Evolutionary conservation across 2,113 vertebrate genomes (phyloP), one percentile per base, ranked within the genome.

Genomic region (Phycodurus eques): DNA sequence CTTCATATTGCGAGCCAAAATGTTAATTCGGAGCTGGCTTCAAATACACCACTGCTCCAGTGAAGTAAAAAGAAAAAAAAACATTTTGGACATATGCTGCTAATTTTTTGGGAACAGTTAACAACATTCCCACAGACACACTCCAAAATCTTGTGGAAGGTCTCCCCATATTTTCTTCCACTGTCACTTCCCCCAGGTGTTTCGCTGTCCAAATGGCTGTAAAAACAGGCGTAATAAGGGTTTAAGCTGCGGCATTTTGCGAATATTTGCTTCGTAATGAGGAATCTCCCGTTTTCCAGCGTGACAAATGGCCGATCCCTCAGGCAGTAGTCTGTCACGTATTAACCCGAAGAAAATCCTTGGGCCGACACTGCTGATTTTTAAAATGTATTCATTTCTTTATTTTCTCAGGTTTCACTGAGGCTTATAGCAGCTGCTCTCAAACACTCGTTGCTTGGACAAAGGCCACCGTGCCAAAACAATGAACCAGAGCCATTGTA

Each of bases 391-490:
- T 35, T 35, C 8, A 33, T 33, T n/a, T 44, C 1, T 54, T 54
- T 15, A 14, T 15, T 61, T 61, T 17, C 15, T 10, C 12, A 27
- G 59, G 31, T 39, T 61, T 61, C 59, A 35, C 27, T 17, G 14
- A 35, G 31, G 69, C 53, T 49, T 65, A 61, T 56, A 80, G 76
- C 88, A 91, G 90, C 84, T 88, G 87, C 85, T 88, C 79, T 87
- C 86, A 91, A 70, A 85, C 71, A 78, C 67, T 65, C 68, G 46
- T 62, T 82, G 59, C 68, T 78, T 81, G 72, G 83, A 87, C 87
- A 91, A 90, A 90, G 68, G 79, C 81, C 88, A 86, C 75, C 63
- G 78, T 75, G 86, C 83, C 78, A 83, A 86, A 61, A 85, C 88
- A 88, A 89, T 81, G 83, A 81, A 72, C 75, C 79, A 83, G 73